Conservation (phyloP, 2,797 vertebrate genomes). For the Malurus leucopterus region DNA sequence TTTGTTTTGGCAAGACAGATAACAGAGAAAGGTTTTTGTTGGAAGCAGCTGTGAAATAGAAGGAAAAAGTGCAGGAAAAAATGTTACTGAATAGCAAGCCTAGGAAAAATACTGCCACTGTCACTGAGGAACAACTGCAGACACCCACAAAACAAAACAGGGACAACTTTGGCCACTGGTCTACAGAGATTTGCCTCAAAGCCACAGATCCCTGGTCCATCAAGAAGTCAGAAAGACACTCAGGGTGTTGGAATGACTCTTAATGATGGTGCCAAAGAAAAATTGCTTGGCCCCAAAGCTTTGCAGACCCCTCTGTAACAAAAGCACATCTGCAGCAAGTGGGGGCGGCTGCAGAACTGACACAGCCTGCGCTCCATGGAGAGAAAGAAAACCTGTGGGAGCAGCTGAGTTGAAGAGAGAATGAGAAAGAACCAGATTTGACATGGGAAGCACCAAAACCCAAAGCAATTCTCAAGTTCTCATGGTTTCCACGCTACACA, state of each 20-base stretch:
- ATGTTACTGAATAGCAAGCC: neutral
- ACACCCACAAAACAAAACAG: neutral
- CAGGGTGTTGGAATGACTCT: fast-evolving
- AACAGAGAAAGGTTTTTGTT: neutral
- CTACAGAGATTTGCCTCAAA: neutral
- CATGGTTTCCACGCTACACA: neutral
- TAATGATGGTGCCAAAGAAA: neutral
- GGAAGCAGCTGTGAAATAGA: neutral
- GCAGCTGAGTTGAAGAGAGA: neutral
- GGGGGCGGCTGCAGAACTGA: neutral
- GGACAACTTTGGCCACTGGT: neutral
- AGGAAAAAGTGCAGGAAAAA: neutral
- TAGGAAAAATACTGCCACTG: neutral
- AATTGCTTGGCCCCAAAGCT: neutral
- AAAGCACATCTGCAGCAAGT: neutral
- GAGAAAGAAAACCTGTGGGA: neutral
- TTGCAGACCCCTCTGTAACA: neutral
- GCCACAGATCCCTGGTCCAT: neutral
- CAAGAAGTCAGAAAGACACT: neutral
- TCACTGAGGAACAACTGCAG: neutral
- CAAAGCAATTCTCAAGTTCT: constrained; percentile 33
- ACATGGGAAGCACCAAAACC: neutral
- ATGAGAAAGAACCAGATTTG: neutral
- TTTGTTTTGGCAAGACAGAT: neutral
- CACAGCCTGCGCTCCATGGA: neutral